Conservation (phyloP, 2,888 invertebrate species). For the Drosophila falleni region DNA sequence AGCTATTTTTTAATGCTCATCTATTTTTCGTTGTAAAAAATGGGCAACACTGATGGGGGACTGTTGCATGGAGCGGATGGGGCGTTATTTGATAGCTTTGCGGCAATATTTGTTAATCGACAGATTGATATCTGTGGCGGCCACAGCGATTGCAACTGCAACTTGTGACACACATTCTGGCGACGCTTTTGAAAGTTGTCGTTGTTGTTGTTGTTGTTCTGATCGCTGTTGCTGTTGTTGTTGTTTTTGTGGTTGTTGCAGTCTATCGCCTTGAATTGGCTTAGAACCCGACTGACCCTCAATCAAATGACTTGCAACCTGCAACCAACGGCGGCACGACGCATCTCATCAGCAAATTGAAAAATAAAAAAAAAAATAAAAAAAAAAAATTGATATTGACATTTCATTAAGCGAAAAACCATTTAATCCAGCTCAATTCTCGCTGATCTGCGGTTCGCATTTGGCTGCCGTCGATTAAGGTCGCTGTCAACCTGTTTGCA, state of each 20-base stretch:
- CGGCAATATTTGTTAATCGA: constrained; percentile 56
- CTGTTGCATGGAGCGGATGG: too few relatives aligned
- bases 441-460: constrained; percentile 28
- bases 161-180: constrained; percentile 31
- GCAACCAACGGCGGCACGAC: constrained; percentile 17
- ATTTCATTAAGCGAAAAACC: constrained; percentile 64
- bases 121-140: constrained; percentile 46
- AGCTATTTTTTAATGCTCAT: too few relatives aligned
- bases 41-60: too few relatives aligned
- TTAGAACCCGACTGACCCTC: constrained; percentile 41
- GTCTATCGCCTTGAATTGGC: constrained; percentile 46
- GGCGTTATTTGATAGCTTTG: constrained; percentile 48
- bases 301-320: constrained; percentile 36
- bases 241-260: constrained; percentile 1
- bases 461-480: constrained; percentile 34
- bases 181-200: constrained; percentile 53
- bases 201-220: constrained; percentile 12
- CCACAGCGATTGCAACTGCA: constrained; percentile 29
- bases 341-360: constrained; percentile 16
- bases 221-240: constrained; percentile 12
- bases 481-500: constrained; percentile 18
- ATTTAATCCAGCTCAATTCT: constrained; percentile 70
- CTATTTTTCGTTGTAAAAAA: too few relatives aligned
- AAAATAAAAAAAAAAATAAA: background rate
- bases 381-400: constrained; percentile 65